A percentile compares a stretch with the other conserved stretches of the same genome.
Evolutionary conservation across 2,797 vertebrate species (phyloP).

Genomic region (Loriculus beryllinus): DNA sequence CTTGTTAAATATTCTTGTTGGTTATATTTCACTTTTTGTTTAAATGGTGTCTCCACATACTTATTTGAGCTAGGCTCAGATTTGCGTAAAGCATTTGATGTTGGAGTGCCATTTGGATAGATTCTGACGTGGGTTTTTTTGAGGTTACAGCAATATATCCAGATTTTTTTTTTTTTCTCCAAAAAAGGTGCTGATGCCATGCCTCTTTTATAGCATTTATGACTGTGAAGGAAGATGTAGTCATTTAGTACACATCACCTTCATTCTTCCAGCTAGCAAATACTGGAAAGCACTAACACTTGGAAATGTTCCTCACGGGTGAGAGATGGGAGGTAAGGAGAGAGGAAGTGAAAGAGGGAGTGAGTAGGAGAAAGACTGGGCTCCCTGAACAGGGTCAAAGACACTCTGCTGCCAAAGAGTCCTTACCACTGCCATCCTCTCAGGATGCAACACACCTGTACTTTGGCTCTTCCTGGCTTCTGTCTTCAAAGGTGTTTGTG

Average conservation of each 20-base stretch:
- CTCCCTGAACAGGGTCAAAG: not conserved
- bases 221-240: not conserved
- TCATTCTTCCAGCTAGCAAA: not conserved
- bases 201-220: not conserved
- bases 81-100: not conserved
- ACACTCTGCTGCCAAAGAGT: not conserved
- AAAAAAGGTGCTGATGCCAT: not conserved
- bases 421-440: not conserved
- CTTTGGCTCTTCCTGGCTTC: not conserved
- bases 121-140: not conserved
- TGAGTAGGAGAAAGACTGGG: not conserved
- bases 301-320: not conserved
- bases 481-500: not conserved
- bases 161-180: fast-evolving
- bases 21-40: not conserved
- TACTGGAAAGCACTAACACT: not conserved
- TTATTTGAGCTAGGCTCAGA: not conserved
- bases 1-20: not conserved
- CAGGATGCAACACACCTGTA: not conserved
- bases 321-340: not conserved
- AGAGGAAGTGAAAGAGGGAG: not conserved
- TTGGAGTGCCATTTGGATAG: not conserved
- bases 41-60: not conserved
- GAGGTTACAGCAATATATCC: not conserved
- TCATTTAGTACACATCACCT: not conserved